phyloP scores from a whole-genome alignment of 2,888 invertebrate species.

The Mythimna ferrago region DNA sequence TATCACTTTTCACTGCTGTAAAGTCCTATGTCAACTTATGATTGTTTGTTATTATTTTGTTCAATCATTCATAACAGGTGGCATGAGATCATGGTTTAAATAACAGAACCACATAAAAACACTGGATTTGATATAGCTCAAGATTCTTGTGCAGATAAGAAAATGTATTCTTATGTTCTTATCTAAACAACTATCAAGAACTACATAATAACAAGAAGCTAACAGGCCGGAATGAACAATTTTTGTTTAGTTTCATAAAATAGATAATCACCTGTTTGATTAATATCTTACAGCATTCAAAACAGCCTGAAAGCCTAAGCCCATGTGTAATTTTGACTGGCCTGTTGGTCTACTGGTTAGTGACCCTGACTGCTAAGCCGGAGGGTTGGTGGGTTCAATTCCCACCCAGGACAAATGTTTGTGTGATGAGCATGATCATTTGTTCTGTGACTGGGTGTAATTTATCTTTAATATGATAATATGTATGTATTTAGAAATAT shows the following conservation, averaged over 20 bases:
- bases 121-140: background rate
- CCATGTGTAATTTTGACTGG: constrained; percentile 14
- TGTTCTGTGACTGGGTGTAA: too few relatives aligned
- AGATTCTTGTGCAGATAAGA: constrained; percentile 12
- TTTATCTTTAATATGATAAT: too few relatives aligned
- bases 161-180: constrained; percentile 11
- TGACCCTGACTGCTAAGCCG: too few relatives aligned
- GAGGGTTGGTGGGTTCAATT: too few relatives aligned
- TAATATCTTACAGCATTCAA: background rate
- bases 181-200: constrained; percentile 4
- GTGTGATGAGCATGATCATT: too few relatives aligned
- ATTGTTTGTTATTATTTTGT: constrained; percentile 35
- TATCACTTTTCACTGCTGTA: constrained; percentile 8
- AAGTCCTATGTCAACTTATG: constrained; percentile 16
- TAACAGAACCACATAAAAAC: background rate
- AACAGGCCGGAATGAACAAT: background rate
- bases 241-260: background rate
- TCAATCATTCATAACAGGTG: constrained; percentile 32
- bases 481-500: too few relatives aligned
- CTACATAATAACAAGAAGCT: constrained; percentile 8
- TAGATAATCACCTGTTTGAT: constrained; percentile 1
- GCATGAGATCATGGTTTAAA: constrained; percentile 17
- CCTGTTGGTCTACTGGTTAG: too few relatives aligned
- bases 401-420: too few relatives aligned
- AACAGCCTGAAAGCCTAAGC: background rate